These are phyloP conservation scores for Dolichomitus sp. DNA, from an alignment of 2,888 invertebrate species.

Conservation along the genomic window DNA sequence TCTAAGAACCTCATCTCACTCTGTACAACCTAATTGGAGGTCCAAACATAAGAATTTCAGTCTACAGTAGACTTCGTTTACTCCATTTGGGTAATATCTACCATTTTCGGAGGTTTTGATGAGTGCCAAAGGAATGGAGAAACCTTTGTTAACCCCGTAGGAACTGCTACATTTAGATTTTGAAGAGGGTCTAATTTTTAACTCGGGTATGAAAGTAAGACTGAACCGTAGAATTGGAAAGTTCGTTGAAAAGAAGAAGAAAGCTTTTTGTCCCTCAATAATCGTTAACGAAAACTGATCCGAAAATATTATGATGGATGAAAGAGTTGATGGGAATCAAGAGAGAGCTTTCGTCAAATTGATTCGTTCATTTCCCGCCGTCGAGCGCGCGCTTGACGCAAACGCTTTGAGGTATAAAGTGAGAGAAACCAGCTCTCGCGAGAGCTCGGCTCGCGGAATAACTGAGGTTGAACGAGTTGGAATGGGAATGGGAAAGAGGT, in stretches of 20 bases:
- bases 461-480: conserved; percentile 23
- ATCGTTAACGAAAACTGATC: conserved; percentile 28
- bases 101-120: too few species aligned
- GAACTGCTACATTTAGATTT: too few species aligned
- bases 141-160: too few species aligned
- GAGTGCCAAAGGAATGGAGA: too few species aligned
- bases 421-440: conserved; percentile 18
- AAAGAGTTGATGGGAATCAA: not conserved
- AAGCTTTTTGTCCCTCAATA: conserved; percentile 9
- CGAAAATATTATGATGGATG: conserved; percentile 47
- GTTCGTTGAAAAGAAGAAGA: not conserved
- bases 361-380: conserved; percentile 62
- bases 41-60: too few species aligned
- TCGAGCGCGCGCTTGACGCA: conserved; percentile 16
- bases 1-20: too few species aligned
- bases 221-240: not conserved
- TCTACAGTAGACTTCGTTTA: too few species aligned
- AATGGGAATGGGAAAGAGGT: conserved; percentile 49
- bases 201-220: not conserved
- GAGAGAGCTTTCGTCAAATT: conserved; percentile 49
- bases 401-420: conserved; percentile 54
- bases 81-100: too few species aligned
- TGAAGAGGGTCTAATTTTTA: too few species aligned
- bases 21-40: too few species aligned
- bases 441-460: conserved; percentile 4